A percentile compares a stretch with the other conserved stretches of the same genome.
These are phyloP conservation scores for Stegophylla sp. DNA, from an alignment of 2,888 invertebrate genomes.

Conservation along the genomic window DNA sequence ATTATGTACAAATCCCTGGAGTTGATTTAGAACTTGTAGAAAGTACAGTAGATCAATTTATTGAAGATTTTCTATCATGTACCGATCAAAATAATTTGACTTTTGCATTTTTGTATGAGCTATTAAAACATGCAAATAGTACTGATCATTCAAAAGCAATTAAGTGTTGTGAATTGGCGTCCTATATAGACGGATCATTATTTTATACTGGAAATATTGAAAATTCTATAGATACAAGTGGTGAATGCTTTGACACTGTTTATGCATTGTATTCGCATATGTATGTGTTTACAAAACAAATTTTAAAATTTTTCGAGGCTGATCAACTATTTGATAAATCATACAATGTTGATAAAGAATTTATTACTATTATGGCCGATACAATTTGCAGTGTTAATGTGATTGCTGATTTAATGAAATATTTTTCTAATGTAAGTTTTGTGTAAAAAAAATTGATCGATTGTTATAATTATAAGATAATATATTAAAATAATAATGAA, in stretches of 20 bases:
- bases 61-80: slow-evolving; percentile 34
- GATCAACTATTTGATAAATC: not conserved
- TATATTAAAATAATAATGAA: not conserved
- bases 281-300: slow-evolving; percentile 39
- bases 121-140: slow-evolving; percentile 28
- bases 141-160: slow-evolving; percentile 37
- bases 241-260: slow-evolving; percentile 32
- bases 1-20: slow-evolving; percentile 19
- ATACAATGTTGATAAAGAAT: slow-evolving; percentile 21
- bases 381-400: slow-evolving; percentile 36
- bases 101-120: slow-evolving; percentile 22
- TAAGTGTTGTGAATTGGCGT: slow-evolving; percentile 49
- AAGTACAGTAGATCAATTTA: slow-evolving; percentile 49
- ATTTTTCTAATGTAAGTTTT: slow-evolving; percentile 51
- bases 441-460: not conserved
- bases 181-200: slow-evolving; percentile 44
- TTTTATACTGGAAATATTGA: slow-evolving; percentile 26
- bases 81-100: slow-evolving; percentile 16
- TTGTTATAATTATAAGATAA: not conserved
- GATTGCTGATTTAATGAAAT: slow-evolving; percentile 31
- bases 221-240: not conserved
- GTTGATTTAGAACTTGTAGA: slow-evolving; percentile 39
- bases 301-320: slow-evolving; percentile 29
- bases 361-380: slow-evolving; percentile 35
- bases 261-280: slow-evolving; percentile 48